Conservation (phyloP, 2,888 invertebrate species). For the Drosophila peninsularis region DNA sequence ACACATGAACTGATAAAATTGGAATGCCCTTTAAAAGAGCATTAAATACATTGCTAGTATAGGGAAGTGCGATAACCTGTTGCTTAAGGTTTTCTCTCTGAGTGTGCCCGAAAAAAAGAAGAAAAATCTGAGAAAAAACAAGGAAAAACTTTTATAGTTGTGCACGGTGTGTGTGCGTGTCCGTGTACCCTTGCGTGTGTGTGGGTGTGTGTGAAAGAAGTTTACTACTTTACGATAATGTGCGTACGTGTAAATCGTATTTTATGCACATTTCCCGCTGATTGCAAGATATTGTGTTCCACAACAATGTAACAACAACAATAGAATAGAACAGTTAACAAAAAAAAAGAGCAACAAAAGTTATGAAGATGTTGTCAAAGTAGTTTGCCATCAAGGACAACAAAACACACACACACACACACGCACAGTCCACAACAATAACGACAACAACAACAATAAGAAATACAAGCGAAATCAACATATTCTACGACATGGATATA, state of each 20-base stretch:
- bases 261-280: conserved; percentile 77
- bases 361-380: conserved; percentile 40
- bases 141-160: conserved; percentile 49
- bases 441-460: conserved; percentile 10
- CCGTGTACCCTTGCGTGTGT: conserved; percentile 1
- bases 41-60: conserved; percentile 25
- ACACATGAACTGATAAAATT: neutral
- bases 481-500: conserved; percentile 26
- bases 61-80: conserved; percentile 60
- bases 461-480: conserved; percentile 42
- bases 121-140: neutral
- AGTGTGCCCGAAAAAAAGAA: conserved; percentile 2
- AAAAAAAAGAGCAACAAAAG: conserved; percentile 35
- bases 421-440: conserved; percentile 27
- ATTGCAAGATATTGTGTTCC: conserved; percentile 75
- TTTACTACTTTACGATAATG: conserved; percentile 78
- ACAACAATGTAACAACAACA: conserved; percentile 58
- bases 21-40: neutral
- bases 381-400: conserved; percentile 22
- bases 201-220: conserved; percentile 33
- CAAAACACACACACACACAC: conserved; percentile 37
- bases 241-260: conserved; percentile 80
- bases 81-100: conserved; percentile 61
- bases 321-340: conserved; percentile 36
- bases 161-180: conserved; percentile 28